Evolutionary conservation across 2,797 vertebrate genomes (phyloP), one percentile per base, ranked within the genome.

Genomic region (Sebastes dallii): DNA sequence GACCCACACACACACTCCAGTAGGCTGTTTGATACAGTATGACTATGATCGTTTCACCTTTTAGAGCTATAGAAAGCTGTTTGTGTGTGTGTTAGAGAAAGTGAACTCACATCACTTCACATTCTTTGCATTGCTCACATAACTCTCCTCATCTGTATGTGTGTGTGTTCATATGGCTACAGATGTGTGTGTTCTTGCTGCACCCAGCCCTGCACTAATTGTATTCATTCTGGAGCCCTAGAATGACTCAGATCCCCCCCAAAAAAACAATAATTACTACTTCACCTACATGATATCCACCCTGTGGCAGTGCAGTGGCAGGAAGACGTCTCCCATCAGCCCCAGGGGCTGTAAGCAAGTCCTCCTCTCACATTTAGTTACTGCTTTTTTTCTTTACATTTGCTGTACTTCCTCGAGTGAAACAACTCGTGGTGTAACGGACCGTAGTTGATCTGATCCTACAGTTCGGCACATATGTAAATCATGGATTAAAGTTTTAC

Each of bases 41-140:
- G 8, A 20, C 50, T 52, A 46, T 10, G 18, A 52, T 52, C 4
- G 8, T 52, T 52, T n/a, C 50, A 52, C 3, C 2, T 52, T 52
- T 20, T 52, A 52, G 20, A 20, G 50, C 50, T 52, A 52, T 8
- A n/a, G 4, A 50, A 42, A 9, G 20, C 25, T 64, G 24, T 58
- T 50, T 78, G 39, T 42, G 39, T 39, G 36, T 39, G 36, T 39
- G 36, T 39, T 36, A 36, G 34, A 34, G 6, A 88, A 55, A 87
- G 81, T 83, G 27, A 64, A 71, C 66, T 86, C 65, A 66, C 64
- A 87, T 8, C 73, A 75, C 78, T 81, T 70, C 59, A 88, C 91
- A 95, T 95, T 94, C 93, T 78, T 88, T 10, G 58, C 81, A 94
- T 94, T 85, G 77, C 76, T 94, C 64, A 90, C 91, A 95, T 94